Conservation (phyloP, 2,113 vertebrate species). For the Bubo blakistoni region DNA sequence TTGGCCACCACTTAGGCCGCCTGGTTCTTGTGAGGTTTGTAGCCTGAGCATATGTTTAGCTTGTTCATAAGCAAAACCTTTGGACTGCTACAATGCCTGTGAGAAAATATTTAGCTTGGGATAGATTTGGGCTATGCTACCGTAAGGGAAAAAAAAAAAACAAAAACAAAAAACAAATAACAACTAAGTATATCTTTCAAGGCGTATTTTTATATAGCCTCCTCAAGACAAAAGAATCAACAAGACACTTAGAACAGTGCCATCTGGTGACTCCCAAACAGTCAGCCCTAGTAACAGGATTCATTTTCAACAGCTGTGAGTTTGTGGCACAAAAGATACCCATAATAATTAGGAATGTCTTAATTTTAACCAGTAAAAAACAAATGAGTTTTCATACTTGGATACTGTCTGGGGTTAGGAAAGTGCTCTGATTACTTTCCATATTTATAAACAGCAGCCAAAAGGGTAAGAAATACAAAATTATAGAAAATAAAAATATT, state of each 20-base stretch:
- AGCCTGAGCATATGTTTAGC: not conserved
- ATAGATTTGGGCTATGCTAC: not conserved
- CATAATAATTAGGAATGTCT: not conserved
- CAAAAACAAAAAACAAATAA: not conserved
- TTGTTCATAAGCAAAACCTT: not conserved
- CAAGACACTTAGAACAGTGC: conserved; percentile 12
- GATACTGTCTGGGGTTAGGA: not conserved
- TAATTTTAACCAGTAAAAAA: not conserved
- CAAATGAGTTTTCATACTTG: not conserved
- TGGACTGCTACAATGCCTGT: not conserved
- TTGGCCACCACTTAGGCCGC: not conserved
- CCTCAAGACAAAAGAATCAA: conserved; percentile 14
- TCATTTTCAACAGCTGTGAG: not conserved
- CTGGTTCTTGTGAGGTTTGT: not conserved
- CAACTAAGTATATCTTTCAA: not conserved
- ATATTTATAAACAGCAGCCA: not conserved
- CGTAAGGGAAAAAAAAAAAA: not conserved
- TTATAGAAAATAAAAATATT: not conserved
- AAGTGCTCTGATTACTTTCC: not conserved
- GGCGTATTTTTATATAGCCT: not conserved
- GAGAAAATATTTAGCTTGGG: not conserved
- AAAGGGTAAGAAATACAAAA: not conserved
- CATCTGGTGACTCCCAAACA: conserved; percentile 28
- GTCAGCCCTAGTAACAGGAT: not conserved
- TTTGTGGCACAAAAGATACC: not conserved